Base-by-base conservation (phyloP, 2,113 vertebrate species). In the Xiphophorus hellerii region DNA sequence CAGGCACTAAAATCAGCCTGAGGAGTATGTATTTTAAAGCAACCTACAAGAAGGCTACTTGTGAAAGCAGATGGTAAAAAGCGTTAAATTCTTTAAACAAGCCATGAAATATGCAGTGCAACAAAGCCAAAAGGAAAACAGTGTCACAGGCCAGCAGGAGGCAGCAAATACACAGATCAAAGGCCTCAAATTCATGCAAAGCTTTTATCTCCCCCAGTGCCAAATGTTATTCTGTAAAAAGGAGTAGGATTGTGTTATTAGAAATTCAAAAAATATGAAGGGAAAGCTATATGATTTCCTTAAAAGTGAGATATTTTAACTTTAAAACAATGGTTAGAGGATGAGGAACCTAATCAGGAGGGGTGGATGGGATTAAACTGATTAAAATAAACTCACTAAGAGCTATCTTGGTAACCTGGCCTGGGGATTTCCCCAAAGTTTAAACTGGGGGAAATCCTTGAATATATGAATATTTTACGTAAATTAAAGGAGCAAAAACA, bases 381-480 rank as follows among this genome's bases (percentile, higher is more conserved):
- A 39, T 61, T 33, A 69, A 80, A 79, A 76, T 75, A 33, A 17
- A 83, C 77, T 90, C 71, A 64, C 70, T 74, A 81, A 77, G 74
- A 76, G 81, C 76, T 88, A 84, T 89, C 91, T 83, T 78, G 80
- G 78, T 80, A 70, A 73, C 82, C 73, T 73, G 68, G 60, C 79
- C 81, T 71, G 70, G 87, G 92, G 89, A 89, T 90, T 85, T 89
- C 89, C 87, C 69, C 17, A 31, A 79, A 80, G 79, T 89, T 87
- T 89, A 85, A 71, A 78, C 75, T 22, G 80, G 78, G 84, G 83
- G 77, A 83, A 68, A 75, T 37, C 66, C 85, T 84, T 82, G 87
- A 89, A 87, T 92, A 82, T 13, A 89, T 91, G 88, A 93, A 92
- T 92, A 90, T 83, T 89, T 92, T 92, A 93, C 93, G 89, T 42